Evolutionary conservation across 2,888 invertebrate species (phyloP).

Genomic region (Megaustenia siamemsis): DNA sequence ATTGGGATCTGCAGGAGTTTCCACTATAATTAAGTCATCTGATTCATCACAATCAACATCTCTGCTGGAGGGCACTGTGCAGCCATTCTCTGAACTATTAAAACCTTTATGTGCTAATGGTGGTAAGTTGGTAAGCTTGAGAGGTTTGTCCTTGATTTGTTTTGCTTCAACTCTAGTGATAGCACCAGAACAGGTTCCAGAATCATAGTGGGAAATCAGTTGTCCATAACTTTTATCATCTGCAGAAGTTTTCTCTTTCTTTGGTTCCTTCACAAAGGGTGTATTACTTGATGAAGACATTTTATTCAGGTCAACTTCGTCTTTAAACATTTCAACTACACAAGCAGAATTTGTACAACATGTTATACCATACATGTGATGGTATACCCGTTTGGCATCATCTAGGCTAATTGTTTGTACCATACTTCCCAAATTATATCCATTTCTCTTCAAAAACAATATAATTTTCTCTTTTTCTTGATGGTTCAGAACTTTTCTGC

Average conservation of each 20-base stretch:
- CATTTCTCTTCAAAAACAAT: constrained; percentile 36
- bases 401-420: constrained; percentile 45
- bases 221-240: constrained; percentile 34
- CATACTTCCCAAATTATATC: constrained; percentile 1
- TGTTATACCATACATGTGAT: constrained; percentile 44
- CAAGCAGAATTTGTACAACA: constrained; percentile 39
- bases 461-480: constrained; percentile 28
- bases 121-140: neutral
- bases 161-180: neutral
- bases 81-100: too few species aligned
- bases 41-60: constrained; percentile 6
- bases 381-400: constrained; percentile 51
- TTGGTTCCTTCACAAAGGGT: constrained; percentile 11
- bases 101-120: neutral
- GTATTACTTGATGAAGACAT: neutral
- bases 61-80: neutral
- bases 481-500: constrained; percentile 38
- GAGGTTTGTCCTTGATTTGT: neutral
- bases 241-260: constrained; percentile 33
- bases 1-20: constrained; percentile 41
- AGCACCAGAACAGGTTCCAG: neutral
- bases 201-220: neutral
- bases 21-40: constrained; percentile 31
- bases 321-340: constrained; percentile 21
- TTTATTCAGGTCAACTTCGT: constrained; percentile 30